These are phyloP conservation scores for Odontothrips loti DNA, from an alignment of 2,888 invertebrate species.

Conservation along the genomic window DNA sequence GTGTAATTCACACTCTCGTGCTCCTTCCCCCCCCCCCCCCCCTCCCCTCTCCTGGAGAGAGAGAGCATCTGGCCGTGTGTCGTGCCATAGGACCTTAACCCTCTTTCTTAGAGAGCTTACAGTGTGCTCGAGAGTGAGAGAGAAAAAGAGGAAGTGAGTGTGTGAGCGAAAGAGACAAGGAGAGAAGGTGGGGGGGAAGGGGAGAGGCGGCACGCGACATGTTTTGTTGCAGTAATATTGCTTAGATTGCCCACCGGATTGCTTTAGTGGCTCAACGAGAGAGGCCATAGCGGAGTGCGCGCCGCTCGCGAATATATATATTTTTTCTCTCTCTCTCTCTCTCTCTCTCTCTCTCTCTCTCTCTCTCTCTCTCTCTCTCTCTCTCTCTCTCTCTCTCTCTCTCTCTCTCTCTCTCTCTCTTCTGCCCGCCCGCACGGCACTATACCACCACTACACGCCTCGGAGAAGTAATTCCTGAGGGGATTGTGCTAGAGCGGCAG, in stretches of 20 bases:
- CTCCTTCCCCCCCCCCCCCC: not conserved
- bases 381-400: not conserved
- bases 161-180: not conserved
- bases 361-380: not conserved
- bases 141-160: not conserved
- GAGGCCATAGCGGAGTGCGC: not conserved
- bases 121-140: not conserved
- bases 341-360: not conserved
- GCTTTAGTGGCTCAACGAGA: conserved; percentile 12
- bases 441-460: too few relatives aligned
- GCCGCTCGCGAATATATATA: not conserved
- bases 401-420: not conserved
- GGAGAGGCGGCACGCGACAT: not conserved
- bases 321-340: not conserved
- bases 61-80: conserved; percentile 20
- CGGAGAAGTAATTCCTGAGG: too few relatives aligned
- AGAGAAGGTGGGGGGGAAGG: not conserved
- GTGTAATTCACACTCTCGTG: conserved; percentile 4
- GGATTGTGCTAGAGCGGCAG: too few relatives aligned
- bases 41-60: not conserved
- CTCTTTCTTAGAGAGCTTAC: conserved; percentile 26
- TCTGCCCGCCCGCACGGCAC: not conserved
- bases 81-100: not conserved
- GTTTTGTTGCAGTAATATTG: conserved; percentile 25
- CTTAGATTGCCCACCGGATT: conserved; percentile 12